phyloP scores from a whole-genome alignment of 2,113 vertebrate species.

The Platanista minor region DNA sequence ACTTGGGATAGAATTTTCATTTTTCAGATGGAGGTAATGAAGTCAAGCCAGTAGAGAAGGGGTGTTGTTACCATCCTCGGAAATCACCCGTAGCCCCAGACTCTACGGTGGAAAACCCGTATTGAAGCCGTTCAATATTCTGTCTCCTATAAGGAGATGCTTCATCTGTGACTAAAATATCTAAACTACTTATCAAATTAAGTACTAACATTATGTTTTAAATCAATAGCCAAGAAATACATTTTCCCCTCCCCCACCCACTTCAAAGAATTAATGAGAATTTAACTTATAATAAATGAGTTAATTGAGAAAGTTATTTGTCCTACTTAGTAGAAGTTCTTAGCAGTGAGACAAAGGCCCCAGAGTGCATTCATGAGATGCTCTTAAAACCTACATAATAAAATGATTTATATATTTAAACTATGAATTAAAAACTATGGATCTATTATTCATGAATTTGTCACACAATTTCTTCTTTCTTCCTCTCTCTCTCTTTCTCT shows the following conservation, averaged over 20 bases:
- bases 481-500: background rate
- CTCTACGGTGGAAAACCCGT: accelerated
- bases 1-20: background rate
- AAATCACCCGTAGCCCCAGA: background rate
- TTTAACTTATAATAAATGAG: background rate
- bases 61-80: background rate
- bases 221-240: background rate
- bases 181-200: background rate
- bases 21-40: background rate
- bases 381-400: background rate
- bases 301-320: background rate
- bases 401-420: conserved; percentile 7
- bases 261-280: background rate
- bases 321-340: background rate
- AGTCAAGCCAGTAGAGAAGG: background rate
- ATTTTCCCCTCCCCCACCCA: background rate
- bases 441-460: background rate
- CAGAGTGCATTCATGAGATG: background rate
- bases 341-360: background rate
- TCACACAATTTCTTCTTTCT: background rate
- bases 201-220: background rate
- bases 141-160: background rate
- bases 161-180: background rate
- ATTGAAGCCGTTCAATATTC: background rate
- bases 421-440: background rate